Percentiles rank a stretch among this genome's conserved stretches.
Evolutionary conservation across 2,113 vertebrate species (phyloP).

Genomic region (Onychorhynchus coronatus): DNA sequence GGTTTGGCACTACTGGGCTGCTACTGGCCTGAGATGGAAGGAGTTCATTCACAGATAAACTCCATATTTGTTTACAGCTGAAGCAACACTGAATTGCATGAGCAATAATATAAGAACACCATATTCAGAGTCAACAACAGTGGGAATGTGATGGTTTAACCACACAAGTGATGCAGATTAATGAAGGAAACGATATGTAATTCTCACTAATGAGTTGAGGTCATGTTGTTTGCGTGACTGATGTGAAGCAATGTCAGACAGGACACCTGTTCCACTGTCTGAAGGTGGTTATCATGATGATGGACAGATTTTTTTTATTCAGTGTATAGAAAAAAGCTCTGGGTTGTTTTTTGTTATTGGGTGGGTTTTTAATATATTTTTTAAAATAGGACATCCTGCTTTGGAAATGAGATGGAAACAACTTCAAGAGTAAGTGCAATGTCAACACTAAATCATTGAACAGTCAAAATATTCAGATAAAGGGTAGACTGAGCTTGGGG

Average conservation of each 20-base stretch:
- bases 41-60: not conserved
- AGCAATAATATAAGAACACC: not conserved
- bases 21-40: not conserved
- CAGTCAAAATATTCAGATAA: not conserved
- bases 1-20: not conserved
- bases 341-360: not conserved
- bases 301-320: not conserved
- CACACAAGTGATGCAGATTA: not conserved
- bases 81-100: not conserved
- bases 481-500: not conserved
- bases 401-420: not conserved
- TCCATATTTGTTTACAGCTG: not conserved
- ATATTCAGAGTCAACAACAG: not conserved
- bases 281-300: not conserved
- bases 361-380: not conserved
- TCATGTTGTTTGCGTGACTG: not conserved
- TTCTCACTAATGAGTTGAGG: not conserved
- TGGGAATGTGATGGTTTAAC: not conserved
- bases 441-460: not conserved
- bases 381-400: not conserved
- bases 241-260: not conserved
- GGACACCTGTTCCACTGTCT: not conserved
- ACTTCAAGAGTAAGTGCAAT: not conserved
- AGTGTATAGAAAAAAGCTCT: not conserved
- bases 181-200: not conserved